A percentile compares a stretch with the other conserved stretches of the same genome.
phyloP scores from a whole-genome alignment of 2,888 invertebrate genomes.

The Hedychridium roseum region DNA sequence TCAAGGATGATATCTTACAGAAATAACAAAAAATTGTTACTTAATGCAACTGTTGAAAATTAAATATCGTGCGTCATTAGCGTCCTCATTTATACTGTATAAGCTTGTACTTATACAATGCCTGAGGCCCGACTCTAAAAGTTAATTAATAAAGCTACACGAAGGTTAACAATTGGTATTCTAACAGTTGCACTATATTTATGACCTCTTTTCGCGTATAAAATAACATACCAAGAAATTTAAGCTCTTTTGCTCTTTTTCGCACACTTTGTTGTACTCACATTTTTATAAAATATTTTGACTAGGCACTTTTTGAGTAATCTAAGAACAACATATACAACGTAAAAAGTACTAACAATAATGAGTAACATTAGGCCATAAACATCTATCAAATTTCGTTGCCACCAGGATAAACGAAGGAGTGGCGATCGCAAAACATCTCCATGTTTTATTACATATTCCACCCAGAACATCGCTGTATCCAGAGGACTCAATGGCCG shows the following conservation, averaged over 20 bases:
- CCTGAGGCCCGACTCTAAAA: no score
- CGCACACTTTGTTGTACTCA: not conserved
- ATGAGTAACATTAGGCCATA: slow-evolving; percentile 52
- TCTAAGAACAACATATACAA: not conserved
- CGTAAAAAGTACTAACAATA: not conserved
- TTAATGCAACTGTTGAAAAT: no score
- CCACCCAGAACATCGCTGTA: slow-evolving; percentile 48
- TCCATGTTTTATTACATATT: slow-evolving; percentile 50
- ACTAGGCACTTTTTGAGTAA: slow-evolving; percentile 9
- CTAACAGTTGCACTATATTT: no score
- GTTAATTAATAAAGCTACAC: no score
- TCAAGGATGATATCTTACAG: no score
- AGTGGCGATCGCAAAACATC: slow-evolving; percentile 40
- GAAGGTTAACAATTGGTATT: no score
- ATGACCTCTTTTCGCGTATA: no score
- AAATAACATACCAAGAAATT: no score
- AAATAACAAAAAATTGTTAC: no score
- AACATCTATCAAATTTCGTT: slow-evolving; percentile 43
- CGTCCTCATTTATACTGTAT: no score
- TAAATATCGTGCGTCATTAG: no score
- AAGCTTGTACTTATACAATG: no score
- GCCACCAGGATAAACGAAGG: slow-evolving; percentile 44
- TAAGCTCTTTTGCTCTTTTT: slow-evolving; percentile 35
- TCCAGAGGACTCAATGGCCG: slow-evolving; percentile 45
- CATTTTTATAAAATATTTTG: not conserved